phyloP scores from a whole-genome alignment of 2,113 vertebrate genomes.

The Pampusana beccarii region DNA sequence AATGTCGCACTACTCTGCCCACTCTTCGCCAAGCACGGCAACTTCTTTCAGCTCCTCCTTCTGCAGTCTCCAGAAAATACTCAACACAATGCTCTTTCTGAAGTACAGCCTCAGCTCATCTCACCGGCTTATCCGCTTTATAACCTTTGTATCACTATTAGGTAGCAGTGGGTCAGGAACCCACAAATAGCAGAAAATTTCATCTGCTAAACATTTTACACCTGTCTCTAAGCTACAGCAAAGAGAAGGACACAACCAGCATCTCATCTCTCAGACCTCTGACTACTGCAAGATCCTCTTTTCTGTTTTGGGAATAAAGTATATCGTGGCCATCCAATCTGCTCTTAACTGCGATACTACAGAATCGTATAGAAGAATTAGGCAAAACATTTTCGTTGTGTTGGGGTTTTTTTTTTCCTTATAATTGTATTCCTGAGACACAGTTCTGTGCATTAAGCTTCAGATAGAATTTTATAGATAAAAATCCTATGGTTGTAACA shows the following conservation, averaged over 20 bases:
- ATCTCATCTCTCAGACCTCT: neutral
- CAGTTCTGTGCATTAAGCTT: neutral
- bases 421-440: neutral
- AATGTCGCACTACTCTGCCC: neutral
- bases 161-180: neutral
- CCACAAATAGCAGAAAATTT: neutral
- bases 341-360: neutral
- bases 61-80: neutral
- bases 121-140: neutral
- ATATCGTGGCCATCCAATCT: too few relatives aligned
- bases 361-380: neutral
- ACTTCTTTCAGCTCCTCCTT: neutral
- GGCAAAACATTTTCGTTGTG: neutral
- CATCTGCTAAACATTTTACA: neutral
- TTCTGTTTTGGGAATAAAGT: neutral
- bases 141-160: neutral
- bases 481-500: neutral
- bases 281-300: neutral
- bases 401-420: neutral
- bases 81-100: accelerated
- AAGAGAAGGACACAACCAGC: neutral
- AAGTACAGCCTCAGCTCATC: neutral
- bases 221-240: neutral
- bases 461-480: neutral
- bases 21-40: too few relatives aligned